Percentiles rank a stretch among this genome's conserved stretches.
Evolutionary conservation across 1,140 invertebrate species (phyloP).

Genomic region (Trinorchestia longiramus): DNA sequence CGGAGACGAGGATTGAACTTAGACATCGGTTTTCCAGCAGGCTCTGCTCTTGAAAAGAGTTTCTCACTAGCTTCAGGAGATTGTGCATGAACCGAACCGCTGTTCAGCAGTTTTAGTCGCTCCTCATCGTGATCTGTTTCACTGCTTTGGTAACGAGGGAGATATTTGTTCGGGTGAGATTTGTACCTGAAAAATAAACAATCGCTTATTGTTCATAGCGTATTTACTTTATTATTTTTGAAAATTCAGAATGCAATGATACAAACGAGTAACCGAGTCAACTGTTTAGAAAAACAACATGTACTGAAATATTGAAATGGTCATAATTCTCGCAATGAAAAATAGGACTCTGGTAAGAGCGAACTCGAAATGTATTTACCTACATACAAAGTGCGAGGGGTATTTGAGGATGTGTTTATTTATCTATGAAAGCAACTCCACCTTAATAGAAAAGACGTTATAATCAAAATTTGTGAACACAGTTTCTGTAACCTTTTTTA

Average conservation of each 20-base stretch:
- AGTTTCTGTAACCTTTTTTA: too few relatives aligned
- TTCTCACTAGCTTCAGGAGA: slow-evolving; percentile 38
- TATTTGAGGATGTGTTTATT: too few relatives aligned
- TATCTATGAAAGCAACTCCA: too few relatives aligned
- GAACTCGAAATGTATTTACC: too few relatives aligned
- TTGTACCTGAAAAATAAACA: slow-evolving; percentile 77
- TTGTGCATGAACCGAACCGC: slow-evolving; percentile 39
- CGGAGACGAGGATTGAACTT: background rate
- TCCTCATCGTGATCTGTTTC: slow-evolving; percentile 77
- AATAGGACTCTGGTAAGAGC: too few relatives aligned
- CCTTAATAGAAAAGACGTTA: too few relatives aligned
- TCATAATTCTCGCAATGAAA: too few relatives aligned
- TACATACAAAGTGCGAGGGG: too few relatives aligned
- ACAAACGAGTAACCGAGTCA: background rate
- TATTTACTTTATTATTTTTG: background rate
- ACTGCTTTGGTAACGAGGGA: slow-evolving; percentile 81
- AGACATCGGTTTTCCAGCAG: background rate
- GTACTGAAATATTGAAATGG: too few relatives aligned
- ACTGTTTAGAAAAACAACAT: background rate
- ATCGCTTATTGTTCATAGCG: slow-evolving; percentile 22
- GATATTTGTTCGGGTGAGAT: slow-evolving; percentile 86
- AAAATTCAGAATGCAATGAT: background rate
- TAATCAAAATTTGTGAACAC: too few relatives aligned
- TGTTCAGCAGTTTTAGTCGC: slow-evolving; percentile 71
- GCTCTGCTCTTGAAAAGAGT: slow-evolving; percentile 14